Evolutionary conservation across 2,797 vertebrate species (phyloP).

Genomic region (Huso huso): DNA sequence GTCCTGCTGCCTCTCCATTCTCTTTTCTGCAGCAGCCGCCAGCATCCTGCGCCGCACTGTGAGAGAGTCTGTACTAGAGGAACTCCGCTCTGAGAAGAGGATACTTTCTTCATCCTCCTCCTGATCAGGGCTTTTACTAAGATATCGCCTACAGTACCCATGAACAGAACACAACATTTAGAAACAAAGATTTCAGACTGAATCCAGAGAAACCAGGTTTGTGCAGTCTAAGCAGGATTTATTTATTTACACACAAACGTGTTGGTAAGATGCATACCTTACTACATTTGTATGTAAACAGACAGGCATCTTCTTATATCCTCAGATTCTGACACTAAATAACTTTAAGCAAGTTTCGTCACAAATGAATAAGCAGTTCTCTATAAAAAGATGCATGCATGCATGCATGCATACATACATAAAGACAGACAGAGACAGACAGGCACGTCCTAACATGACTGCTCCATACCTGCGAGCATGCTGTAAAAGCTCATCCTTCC

Average conservation of each 20-base stretch:
- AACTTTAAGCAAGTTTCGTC: too few relatives aligned
- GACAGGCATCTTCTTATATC: background rate
- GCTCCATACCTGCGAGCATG: conserved; percentile 77
- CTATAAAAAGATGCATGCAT: too few relatives aligned
- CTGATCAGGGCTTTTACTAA: conserved; percentile 70
- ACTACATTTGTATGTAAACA: background rate
- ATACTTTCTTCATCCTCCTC: conserved; percentile 40
- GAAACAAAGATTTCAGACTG: background rate
- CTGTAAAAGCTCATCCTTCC: conserved; percentile 88
- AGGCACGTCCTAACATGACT: too few relatives aligned
- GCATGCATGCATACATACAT: too few relatives aligned
- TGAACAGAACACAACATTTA: background rate
- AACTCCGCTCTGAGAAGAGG: conserved; percentile 46
- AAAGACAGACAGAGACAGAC: too few relatives aligned
- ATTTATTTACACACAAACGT: background rate
- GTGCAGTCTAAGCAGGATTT: background rate
- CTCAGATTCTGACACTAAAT: too few relatives aligned
- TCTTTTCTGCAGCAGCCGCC: conserved; percentile 75
- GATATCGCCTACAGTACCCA: conserved; percentile 59
- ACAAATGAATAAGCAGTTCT: too few relatives aligned
- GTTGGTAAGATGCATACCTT: background rate
- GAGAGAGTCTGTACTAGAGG: conserved; percentile 46
- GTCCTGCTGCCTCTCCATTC: conserved; percentile 73
- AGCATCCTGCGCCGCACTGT: conserved; percentile 69
- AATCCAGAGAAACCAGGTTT: background rate